Base-by-base conservation (phyloP, 2,888 invertebrate genomes). In the Pelosia muscerda region DNA sequence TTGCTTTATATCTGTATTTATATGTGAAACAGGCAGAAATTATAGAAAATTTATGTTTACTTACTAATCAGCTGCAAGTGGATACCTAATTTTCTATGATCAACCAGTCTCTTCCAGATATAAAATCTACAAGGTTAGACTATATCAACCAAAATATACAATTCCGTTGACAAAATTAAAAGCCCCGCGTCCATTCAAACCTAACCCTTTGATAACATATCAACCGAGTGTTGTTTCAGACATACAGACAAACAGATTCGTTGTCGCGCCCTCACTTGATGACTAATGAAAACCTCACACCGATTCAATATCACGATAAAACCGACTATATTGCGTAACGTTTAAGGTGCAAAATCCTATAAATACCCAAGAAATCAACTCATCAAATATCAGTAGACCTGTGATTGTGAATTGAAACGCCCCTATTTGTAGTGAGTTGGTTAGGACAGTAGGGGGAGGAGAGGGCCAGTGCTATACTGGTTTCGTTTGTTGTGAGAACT, bases 141-240 rank as follows among this genome's bases (percentile, higher is more conserved):
- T 53, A 38, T 62, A 62, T 59, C 34, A 55, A 61, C 70, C 80
- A 55, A 25, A 57, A 22, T 56, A 54, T 60, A 65, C 55, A 55
- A 6, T 25, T 10, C 42, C 63, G 63, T 62, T 78, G 58, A 63
- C 62, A 81, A 86, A 90, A 91, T 89, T 87, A 86, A 89, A 89
- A 85, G 86, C 81, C 82, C 66, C 65, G 8, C 58, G 56, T 70
- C 65, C 68, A 77, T 81, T 80, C 73, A 79, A 65, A 72, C n/a
- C 81, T 82, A 85, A 85, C 86, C 90, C 89, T 88, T 87, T 88
- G 86, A 84, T 85, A 82, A 87, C 85, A 83, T 90, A 91, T 92
- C 92, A 90, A 88, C 87, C 85, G 87, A 84, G 84, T 89, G 91
- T 92, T 92, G 89, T 91, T 91, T 84, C 92, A 92, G 88, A 89